Percentiles rank a stretch among this genome's conserved stretches.
Evolutionary conservation across 1,140 invertebrate species (phyloP).

Genomic region (Hyles euphorbiae): DNA sequence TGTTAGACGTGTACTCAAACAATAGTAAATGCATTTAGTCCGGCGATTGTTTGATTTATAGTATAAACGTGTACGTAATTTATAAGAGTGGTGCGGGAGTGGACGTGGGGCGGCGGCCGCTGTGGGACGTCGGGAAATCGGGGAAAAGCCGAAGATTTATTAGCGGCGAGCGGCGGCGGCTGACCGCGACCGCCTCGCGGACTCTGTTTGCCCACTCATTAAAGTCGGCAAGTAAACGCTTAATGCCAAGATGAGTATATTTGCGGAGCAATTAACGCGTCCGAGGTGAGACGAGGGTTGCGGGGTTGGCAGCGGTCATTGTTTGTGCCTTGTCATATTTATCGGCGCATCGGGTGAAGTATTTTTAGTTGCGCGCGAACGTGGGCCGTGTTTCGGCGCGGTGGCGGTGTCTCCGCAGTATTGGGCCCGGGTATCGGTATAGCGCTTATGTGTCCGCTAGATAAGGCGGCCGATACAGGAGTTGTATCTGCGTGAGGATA

Average conservation of each 20-base stretch:
- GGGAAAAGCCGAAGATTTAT: constrained; percentile 70
- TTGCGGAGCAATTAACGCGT: constrained; percentile 69
- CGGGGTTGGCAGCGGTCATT: constrained; percentile 37
- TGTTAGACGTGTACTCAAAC: constrained; percentile 61
- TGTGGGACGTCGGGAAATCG: constrained; percentile 60
- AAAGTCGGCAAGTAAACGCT: constrained; percentile 66
- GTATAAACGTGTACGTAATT: constrained; percentile 68
- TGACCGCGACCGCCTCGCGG: constrained; percentile 41
- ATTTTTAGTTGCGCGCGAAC: constrained; percentile 22
- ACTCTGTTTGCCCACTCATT: constrained; percentile 68
- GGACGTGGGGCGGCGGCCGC: constrained; percentile 38
- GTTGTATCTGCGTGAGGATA: constrained; percentile 45
- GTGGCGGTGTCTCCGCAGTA: neutral
- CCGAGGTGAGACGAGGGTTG: constrained; percentile 60
- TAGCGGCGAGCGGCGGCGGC: constrained; percentile 44
- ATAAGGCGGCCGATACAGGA: constrained; percentile 53
- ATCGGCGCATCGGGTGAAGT: constrained; percentile 25
- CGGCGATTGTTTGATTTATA: constrained; percentile 67
- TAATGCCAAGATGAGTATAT: constrained; percentile 68
- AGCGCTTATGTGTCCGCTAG: constrained; percentile 49
- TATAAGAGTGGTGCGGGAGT: constrained; percentile 59
- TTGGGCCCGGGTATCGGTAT: constrained; percentile 22
- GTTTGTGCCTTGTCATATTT: constrained; percentile 41
- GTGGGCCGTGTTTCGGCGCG: constrained; percentile 30
- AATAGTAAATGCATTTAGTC: constrained; percentile 71